phyloP scores from a whole-genome alignment of 1,140 invertebrate genomes.

The Aphelinus atriplicis region DNA sequence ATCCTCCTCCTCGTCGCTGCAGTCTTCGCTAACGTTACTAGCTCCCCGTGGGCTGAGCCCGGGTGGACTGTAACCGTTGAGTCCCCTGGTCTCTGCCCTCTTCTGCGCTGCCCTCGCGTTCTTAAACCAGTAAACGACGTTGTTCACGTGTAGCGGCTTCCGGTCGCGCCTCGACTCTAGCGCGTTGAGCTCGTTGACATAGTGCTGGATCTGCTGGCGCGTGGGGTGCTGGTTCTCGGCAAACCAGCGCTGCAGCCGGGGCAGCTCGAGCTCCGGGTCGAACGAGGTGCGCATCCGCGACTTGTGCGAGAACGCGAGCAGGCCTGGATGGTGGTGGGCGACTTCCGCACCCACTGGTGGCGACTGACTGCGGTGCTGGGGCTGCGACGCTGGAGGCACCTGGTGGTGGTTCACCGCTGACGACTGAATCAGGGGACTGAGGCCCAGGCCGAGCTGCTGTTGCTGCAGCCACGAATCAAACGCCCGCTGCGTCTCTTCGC shows the following conservation, averaged over 20 bases:
- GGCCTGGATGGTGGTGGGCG: slow-evolving; percentile 52
- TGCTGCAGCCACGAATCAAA: slow-evolving; percentile 73
- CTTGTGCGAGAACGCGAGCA: slow-evolving; percentile 85
- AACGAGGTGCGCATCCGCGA: slow-evolving; percentile 92
- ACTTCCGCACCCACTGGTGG: slow-evolving; percentile 48
- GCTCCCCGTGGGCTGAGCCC: slow-evolving; percentile 62
- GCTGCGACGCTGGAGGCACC: slow-evolving; percentile 56
- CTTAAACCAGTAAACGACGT: slow-evolving; percentile 99
- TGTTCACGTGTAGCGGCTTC: slow-evolving; percentile 95
- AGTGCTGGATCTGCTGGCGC: slow-evolving; percentile 92
- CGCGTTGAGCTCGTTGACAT: slow-evolving; percentile 91
- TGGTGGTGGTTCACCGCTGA: slow-evolving; percentile 55
- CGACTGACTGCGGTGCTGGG: slow-evolving; percentile 46
- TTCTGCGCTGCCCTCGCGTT: slow-evolving; percentile 96
- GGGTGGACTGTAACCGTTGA: slow-evolving; percentile 63
- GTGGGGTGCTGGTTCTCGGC: slow-evolving; percentile 95
- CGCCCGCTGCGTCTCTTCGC: slow-evolving; percentile 79
- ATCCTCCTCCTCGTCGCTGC: slow-evolving; percentile 63
- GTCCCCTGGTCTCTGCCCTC: slow-evolving; percentile 78
- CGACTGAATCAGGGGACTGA: slow-evolving; percentile 66
- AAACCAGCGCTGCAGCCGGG: slow-evolving; percentile 95
- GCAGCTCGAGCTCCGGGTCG: slow-evolving; percentile 94
- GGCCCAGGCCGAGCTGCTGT: slow-evolving; percentile 69
- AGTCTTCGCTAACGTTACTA: slow-evolving; percentile 64
- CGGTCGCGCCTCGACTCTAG: slow-evolving; percentile 90